Base-by-base conservation (phyloP, 2,113 vertebrate species). In the Psilopsiagon aymara region DNA sequence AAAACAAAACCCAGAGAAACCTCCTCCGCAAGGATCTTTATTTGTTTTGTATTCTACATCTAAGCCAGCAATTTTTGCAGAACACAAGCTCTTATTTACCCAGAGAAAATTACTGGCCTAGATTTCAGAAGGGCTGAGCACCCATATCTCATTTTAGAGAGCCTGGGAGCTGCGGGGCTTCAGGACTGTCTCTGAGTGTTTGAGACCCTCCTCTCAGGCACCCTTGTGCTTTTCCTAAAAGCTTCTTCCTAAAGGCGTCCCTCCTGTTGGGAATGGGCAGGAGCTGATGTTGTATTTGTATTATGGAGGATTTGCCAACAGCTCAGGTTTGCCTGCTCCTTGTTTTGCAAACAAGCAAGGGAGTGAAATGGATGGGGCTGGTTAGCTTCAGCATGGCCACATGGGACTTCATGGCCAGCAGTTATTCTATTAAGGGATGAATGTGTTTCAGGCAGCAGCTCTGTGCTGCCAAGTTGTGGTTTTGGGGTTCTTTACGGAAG, bases 31-130 rank as follows among this genome's bases (percentile, higher is more conserved):
- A 83, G 64, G 69, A 96, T 90, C 86, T 95, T 94, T 85, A 83
- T 91, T 92, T 82, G 88, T 96, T 95, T 95, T 95, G 63, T 92
- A 59, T 55, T 95, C 53, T 81, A 91, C 70, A 47, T 92, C 74
- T 95, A 95, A 95, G 93, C 91, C 93, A 94, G 94, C 84, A 95
- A 94, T 97, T 97, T 96, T 76, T 96, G 94, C 75, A 92, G 85
- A 94, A 82, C 90, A 82, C 82, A 96, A 87, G 75, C 95, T 89
- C 91, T 82, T 96, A 94, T 92, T 96, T 96, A 95, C 82, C 55
- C 88, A 69, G 96, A 95, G 96, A 94, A 96, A 94, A 96, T 96
- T 97, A 92, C 92, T 87, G 95, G 81, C 92, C 88, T 96, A 92
- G 77, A 79, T 95, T 92, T 88, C 63, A 5, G 11, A 75, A 88